These are phyloP conservation scores for Takifugu flavidus DNA, from an alignment of 2,113 vertebrate species.

Conservation along the genomic window DNA sequence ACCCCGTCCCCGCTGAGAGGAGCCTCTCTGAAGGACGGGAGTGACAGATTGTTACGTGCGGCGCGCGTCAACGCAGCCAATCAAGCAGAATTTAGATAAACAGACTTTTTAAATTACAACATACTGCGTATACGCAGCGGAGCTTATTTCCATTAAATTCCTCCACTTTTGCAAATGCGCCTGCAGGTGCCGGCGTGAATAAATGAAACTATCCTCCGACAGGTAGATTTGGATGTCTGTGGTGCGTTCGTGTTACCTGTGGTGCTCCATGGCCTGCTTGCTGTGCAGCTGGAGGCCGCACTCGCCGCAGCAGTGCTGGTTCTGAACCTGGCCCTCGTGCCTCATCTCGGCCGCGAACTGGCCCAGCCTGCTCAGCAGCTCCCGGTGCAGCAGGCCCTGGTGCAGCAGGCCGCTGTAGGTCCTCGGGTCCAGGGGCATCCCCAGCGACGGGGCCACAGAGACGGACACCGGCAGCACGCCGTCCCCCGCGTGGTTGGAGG, in stretches of 20 bases:
- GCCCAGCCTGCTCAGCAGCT: conserved; percentile 92
- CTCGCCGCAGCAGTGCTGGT: conserved; percentile 85
- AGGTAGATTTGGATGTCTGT: neutral
- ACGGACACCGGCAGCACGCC: conserved; percentile 79
- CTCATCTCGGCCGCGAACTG: conserved; percentile 90
- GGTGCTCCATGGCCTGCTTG: conserved; percentile 89
- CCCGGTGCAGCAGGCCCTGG: conserved; percentile 92
- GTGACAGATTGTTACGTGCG: conserved; percentile 48
- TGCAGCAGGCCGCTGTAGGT: conserved; percentile 89
- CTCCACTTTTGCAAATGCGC: conserved; percentile 25
- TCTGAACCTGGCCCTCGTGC: conserved; percentile 77
- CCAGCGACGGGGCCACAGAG: conserved; percentile 78
- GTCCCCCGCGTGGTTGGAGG: conserved; percentile 85
- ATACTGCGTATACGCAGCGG: neutral
- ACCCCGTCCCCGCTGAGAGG: conserved; percentile 50
- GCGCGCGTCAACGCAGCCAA: conserved; percentile 50
- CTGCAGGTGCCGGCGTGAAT: conserved; percentile 58
- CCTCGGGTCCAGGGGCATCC: conserved; percentile 91
- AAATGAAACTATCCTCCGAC: conserved; percentile 17
- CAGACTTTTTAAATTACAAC: conserved; percentile 45
- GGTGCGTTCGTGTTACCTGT: conserved; percentile 79
- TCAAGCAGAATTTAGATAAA: conserved; percentile 53
- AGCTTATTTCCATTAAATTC: too few relatives aligned
- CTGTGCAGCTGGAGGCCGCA: conserved; percentile 92
- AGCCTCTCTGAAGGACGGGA: conserved; percentile 56